Conservation (phyloP, 2,797 vertebrate genomes). For the Poliocrania exsul region DNA sequence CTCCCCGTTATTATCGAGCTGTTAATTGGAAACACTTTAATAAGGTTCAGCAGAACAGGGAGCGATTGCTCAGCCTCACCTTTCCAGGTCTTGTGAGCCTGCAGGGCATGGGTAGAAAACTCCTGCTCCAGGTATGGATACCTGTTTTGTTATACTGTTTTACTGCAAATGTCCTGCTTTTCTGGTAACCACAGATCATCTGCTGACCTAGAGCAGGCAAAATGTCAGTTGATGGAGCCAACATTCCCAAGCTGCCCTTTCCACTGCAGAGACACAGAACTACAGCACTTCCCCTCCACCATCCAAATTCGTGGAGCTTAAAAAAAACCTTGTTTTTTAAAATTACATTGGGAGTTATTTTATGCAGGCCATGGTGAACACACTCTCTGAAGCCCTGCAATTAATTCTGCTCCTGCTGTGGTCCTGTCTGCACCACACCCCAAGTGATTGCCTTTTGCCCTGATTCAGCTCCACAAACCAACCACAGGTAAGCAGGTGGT, state of each 20-base stretch:
- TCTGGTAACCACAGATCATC: neutral
- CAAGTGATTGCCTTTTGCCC: neutral
- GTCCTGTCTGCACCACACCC: neutral
- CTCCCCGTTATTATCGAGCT: neutral
- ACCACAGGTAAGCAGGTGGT: neutral
- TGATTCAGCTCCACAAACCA: neutral
- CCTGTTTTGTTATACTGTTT: neutral
- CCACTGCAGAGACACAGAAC: neutral
- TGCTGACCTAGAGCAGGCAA: neutral
- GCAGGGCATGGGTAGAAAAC: fast-evolving
- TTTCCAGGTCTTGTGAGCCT: neutral
- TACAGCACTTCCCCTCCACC: fast-evolving
- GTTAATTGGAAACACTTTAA: neutral
- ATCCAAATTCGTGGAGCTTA: neutral
- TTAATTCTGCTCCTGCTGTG: neutral
- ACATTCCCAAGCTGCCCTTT: neutral
- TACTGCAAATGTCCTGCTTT: neutral
- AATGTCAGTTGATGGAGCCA: neutral
- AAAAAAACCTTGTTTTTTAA: neutral
- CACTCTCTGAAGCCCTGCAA: neutral
- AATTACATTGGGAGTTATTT: neutral
- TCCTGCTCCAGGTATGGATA: neutral
- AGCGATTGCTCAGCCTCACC: neutral
- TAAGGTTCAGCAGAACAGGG: neutral
- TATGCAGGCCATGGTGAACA: neutral